Base-by-base conservation (phyloP, 2,888 invertebrate species). In the Stratiomys singularior region DNA sequence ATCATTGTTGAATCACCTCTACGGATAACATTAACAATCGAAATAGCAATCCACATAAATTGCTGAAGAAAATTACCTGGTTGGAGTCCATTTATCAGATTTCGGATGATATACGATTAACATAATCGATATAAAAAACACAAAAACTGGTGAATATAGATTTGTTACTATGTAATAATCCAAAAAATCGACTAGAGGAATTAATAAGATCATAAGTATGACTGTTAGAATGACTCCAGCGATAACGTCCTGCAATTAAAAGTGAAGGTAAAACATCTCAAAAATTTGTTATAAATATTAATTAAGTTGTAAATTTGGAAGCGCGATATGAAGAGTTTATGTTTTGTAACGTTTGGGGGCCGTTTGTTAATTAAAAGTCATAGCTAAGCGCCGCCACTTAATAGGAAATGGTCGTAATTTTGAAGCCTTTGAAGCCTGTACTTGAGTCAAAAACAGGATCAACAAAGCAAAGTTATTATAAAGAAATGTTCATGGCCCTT, bases 1-100 rank as follows among this genome's bases (percentile, higher is more conserved):
- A 96, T 93, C 90, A 95, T 93, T 1, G 95, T 92, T 0, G 97
- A 97, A 87, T 97, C 97, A 27, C 96, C 96, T 84, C 97, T 94
- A 87, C 7, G 89, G 89, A 30, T 21, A 21, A 66, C 63, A 67
- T 76, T n/a, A 18, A 28, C 52, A 77, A 25, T 76, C 58, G 18
- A 30, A 13, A 21, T 30, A 18, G 11, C 1, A 13, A 2, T 60
- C 9, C 9, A 5, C 11, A 11, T 11, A 47, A 9, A 25, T 25
- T 47, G 47, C 23, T 27, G 18, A n/a, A n/a, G 71, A 72, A 66
- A 11, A 81, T 84, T 88, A 94, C 94, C 93, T 92, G 21, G 96
- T 96, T 7, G 96, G 96, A 76, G 96, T 96, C 96, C 96, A 96
- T 83, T 92, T 92, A 81, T 94, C 93, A 72, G 94, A 92, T 81